Conservation (phyloP, 2,113 vertebrate species). For the Pterophyllum scalare region DNA sequence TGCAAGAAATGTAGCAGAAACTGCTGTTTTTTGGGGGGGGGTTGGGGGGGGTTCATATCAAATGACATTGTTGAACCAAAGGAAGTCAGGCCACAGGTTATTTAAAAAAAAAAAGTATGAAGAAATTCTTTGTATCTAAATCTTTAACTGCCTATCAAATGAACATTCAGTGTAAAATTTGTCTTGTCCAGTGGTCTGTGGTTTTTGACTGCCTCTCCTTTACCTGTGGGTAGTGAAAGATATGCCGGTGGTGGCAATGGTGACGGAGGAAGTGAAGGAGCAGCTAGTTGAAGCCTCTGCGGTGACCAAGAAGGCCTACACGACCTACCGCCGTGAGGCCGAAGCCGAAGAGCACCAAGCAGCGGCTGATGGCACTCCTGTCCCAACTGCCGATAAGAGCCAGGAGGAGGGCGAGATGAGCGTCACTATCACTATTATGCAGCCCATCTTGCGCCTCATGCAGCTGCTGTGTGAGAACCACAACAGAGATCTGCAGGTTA, state of each 20-base stretch:
- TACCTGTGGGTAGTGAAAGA: slow-evolving; percentile 84
- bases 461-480: slow-evolving; percentile 98
- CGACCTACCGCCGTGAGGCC: slow-evolving; percentile 87
- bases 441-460: slow-evolving; percentile 95
- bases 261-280: slow-evolving; percentile 93
- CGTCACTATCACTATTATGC: slow-evolving; percentile 95
- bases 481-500: slow-evolving; percentile 95
- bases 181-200: not conserved
- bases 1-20: not conserved
- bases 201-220: not conserved
- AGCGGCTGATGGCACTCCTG: slow-evolving; percentile 79
- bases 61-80: not conserved
- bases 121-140: not conserved
- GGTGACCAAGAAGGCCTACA: slow-evolving; percentile 92
- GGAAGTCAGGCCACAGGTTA: not conserved
- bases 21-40: no score
- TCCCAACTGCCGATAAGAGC: slow-evolving; percentile 83
- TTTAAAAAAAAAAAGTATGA: no score
- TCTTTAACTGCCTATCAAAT: not conserved
- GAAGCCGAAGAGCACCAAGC: slow-evolving; percentile 93
- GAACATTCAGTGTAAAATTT: not conserved
- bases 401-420: slow-evolving; percentile 98
- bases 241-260: slow-evolving; percentile 77
- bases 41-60: no score
- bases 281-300: slow-evolving; percentile 92